Evolutionary conservation across 2,888 invertebrate species (phyloP).

Genomic region (Thymelicus acteon): DNA sequence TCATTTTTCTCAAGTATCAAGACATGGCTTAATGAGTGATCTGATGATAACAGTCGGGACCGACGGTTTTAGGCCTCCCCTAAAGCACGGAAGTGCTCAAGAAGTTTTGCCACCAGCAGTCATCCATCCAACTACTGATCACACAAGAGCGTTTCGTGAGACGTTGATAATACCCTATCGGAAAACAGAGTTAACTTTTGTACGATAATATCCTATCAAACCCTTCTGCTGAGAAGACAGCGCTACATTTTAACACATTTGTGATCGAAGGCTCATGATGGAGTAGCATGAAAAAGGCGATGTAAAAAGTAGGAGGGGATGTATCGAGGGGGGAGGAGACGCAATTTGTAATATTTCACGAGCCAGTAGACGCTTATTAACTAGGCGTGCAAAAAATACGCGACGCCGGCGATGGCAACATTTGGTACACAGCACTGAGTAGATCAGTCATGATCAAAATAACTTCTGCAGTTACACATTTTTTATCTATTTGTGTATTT

Average conservation of each 20-base stretch:
- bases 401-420: conserved; percentile 62
- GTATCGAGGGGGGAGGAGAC: conserved; percentile 59
- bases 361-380: conserved; percentile 84
- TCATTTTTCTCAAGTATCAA: too few relatives aligned
- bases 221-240: conserved; percentile 48
- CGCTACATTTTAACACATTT: conserved; percentile 65
- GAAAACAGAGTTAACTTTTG: background rate
- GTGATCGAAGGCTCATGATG: conserved; percentile 65
- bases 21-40: too few relatives aligned
- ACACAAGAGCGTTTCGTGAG: too few relatives aligned
- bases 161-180: background rate
- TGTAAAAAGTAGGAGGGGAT: conserved; percentile 65
- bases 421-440: conserved; percentile 36
- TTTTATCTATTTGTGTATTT: too few relatives aligned
- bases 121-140: too few relatives aligned
- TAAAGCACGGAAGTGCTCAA: too few relatives aligned
- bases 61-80: too few relatives aligned
- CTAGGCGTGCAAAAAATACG: conserved; percentile 81
- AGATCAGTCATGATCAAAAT: background rate
- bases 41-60: too few relatives aligned
- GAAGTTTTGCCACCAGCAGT: too few relatives aligned
- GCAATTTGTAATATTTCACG: conserved; percentile 85
- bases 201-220: conserved; percentile 37
- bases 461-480: background rate
- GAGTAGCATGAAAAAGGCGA: conserved; percentile 68